A percentile compares a stretch with the other conserved stretches of the same genome.
Evolutionary conservation across 2,797 vertebrate genomes (phyloP).

Genomic region (Macroramphosus scolopax): DNA sequence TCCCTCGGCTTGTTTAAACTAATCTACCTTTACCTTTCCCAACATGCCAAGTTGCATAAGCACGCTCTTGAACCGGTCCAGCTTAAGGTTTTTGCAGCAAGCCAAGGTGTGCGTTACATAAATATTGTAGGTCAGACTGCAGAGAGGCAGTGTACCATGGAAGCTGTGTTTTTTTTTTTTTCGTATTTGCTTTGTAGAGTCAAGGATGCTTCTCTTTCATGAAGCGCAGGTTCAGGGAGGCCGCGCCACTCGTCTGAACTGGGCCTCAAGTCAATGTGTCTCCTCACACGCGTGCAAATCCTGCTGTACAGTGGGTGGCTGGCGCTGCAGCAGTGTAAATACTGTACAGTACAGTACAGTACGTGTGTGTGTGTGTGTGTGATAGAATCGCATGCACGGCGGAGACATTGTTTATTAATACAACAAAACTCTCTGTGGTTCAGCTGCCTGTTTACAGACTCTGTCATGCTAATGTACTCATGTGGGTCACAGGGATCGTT

Average conservation of each 20-base stretch:
- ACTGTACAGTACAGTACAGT: slow-evolving; percentile 24
- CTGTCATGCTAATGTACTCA: slow-evolving; percentile 64
- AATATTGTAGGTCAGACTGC: slow-evolving; percentile 63
- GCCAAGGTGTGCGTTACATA: slow-evolving; percentile 72
- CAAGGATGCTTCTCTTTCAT: slow-evolving; percentile 70
- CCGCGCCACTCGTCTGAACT: slow-evolving; percentile 65
- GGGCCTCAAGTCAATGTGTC: slow-evolving; percentile 57
- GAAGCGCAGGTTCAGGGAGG: slow-evolving; percentile 65
- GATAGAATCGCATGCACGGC: slow-evolving; percentile 36
- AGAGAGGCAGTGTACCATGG: slow-evolving; percentile 49
- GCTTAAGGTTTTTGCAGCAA: slow-evolving; percentile 56
- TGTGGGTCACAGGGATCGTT: slow-evolving; percentile 61
- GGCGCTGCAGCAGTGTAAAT: slow-evolving; percentile 45
- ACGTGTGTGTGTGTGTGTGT: slow-evolving; percentile 14
- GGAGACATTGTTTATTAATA: slow-evolving; percentile 50
- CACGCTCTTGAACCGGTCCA: slow-evolving; percentile 51
- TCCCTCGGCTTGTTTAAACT: slow-evolving; percentile 39
- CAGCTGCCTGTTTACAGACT: slow-evolving; percentile 57
- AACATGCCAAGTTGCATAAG: slow-evolving; percentile 70
- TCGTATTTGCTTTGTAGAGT: too few relatives aligned
- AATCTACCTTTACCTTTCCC: slow-evolving; percentile 67
- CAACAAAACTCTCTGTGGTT: slow-evolving; percentile 46
- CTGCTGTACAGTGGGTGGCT: slow-evolving; percentile 42
- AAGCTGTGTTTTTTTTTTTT: slow-evolving; percentile 26
- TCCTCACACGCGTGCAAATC: slow-evolving; percentile 21